Evolutionary conservation across 37 sponge, comb jelly and placozoan genomes (phyloP), one percentile per base, ranked within the genome.

Genomic region (Axinella damicornis): DNA sequence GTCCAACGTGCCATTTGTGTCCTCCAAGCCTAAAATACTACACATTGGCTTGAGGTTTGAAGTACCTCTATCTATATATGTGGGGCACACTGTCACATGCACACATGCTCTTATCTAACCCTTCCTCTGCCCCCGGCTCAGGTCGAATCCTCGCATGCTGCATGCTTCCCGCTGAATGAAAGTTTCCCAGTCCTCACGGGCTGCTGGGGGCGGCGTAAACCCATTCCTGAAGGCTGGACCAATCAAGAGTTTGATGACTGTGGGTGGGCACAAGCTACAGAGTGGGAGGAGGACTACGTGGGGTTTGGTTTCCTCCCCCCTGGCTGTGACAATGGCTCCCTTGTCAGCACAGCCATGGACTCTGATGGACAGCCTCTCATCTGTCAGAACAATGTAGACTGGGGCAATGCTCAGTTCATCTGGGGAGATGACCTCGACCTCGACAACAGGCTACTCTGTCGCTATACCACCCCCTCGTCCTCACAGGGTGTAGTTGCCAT

Each of bases 401-500:
- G 87, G 87, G 74, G 87, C 20, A 64, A 57, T 24, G 70, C 87
- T 30, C 36, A 71, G 65, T 87, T 87, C 55, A 87, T 87, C 33
- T 87, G 87, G 87, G 32, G 80, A 14, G 74, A 73, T 33, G 79
- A 70, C 52, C 71, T 87, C 5, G 73, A 71, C 27, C 65, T 87
- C 20, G 87, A 87, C 54, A 87, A 87, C 62, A 18, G 33, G 36
- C 54, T 87, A n/a, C 74, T 87, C 12, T 87, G 87, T 69, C 87
- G 87, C 22, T 87, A 78, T 31, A 73, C 67, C 19, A n/a, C n/a
- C n/a, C n/a, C n/a, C n/a, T n/a, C n/a, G n/a, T n/a, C n/a, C n/a
- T n/a, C n/a, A n/a, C n/a, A n/a, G n/a, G n/a, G n/a, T n/a, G n/a
- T n/a, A n/a, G n/a, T n/a, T n/a, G n/a, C n/a, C n/a, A n/a, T n/a